Evolutionary conservation across 2,113 vertebrate genomes (phyloP), one percentile per base, ranked within the genome.

Genomic region (Phainopepla nitens): DNA sequence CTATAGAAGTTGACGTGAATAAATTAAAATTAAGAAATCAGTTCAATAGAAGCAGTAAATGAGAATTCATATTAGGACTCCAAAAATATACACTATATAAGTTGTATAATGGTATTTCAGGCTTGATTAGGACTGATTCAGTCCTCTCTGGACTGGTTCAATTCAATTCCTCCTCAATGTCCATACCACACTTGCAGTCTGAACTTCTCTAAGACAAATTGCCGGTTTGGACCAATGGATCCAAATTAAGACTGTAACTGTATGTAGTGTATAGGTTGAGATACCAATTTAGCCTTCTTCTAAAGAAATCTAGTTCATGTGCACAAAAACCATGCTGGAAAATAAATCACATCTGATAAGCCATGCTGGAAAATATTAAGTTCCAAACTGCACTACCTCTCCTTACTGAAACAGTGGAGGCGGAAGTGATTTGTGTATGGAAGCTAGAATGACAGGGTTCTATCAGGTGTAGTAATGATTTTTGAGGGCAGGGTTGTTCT

Each of bases 91-190:
- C 7, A 25, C 11, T 10, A 4, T 50, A 4, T 51, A 50, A 75
- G 5, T 27, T 87, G 2, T 28, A 2, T 39, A 8, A 56, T 70
- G 22, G 16, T 11, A n/a, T 62, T 88, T 82, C 7, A 44, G 4
- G 7, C n/a, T 79, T 4, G 1, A 3, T 68, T 47, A 29, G 9
- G 15, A 19, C 3, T 73, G 25, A 47, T 47, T 83, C 1, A 0
- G 5, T 51, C 18, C 5, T 60, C 6, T 57, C 60, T 57, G 15
- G 20, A 13, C 4, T 80, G 41, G 51, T 39, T 60, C 1, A 0
- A 6, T 56, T 77, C 23, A 50, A 5, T 62, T 62, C 16, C 24
- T 77, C 4, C 9, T 44, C 19, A 29, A 8, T 31, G 9, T 33
- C 11, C 9, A 15, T 62, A 53, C 22, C 15, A 44, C n/a, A 19